Evolutionary conservation across 1,140 invertebrate species (phyloP), one percentile per base, ranked within the genome.

Genomic region (Dreissena rostriformis): DNA sequence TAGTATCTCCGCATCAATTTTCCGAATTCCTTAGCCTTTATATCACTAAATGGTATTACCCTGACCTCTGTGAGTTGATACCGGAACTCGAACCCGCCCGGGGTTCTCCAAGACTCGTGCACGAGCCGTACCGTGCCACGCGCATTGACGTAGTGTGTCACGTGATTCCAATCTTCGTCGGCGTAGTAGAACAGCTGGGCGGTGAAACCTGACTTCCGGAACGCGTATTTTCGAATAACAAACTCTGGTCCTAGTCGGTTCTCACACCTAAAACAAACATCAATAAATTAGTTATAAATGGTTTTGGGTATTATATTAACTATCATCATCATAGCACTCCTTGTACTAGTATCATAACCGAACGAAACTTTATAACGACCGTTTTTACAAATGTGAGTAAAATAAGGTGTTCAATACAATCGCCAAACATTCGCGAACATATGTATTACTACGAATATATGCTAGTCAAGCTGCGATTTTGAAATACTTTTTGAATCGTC

Each of bases 231-330:
- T 65, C 84, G 55, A 61, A 86, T 12, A 10, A 86, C 66, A 73
- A 86, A 86, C 74, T 86, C 84, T 52, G 84, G 84, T 52, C 84
- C 84, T 53, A 78, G 84, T 71, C 77, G 73, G 26, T 52, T 61
- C 55, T 86, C 84, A 65, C 84, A 86, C 5, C 84, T 86, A 55
- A 71, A 86, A 86, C 1, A 39, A 39, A 8, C 39, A 39, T 39
- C 8, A 39, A 39, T 5, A 8, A 2, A 39, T 39, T 39, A 39
- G 39, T 2, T 39, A 39, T 39, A 39, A 39, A 39, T 39, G 2
- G 39, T 39, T 39, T 39, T 2, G 39, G 39, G 39, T 39, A 39
- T 39, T 39, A 8, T 39, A 39, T 39, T 39, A 39, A 39, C 39
- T 39, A 39, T 5, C 39, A 39, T 39, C 39, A 39, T 2, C 39